Evolutionary conservation across 2,888 invertebrate species (phyloP).

Genomic region (Cheilosia vulpina): DNA sequence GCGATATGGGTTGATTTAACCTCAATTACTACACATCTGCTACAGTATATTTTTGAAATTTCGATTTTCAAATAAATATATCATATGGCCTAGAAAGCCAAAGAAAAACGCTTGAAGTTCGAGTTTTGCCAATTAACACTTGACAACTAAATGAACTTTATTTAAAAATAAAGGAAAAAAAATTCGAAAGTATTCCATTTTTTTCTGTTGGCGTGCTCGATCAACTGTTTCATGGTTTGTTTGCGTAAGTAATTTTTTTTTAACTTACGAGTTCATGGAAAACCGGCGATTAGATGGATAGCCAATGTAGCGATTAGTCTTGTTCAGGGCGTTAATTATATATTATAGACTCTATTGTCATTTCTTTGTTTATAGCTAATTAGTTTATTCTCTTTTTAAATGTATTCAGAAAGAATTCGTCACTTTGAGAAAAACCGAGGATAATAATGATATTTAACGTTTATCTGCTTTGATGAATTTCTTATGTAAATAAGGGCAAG

Average conservation of each 20-base stretch:
- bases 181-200: slow-evolving; percentile 30
- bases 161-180: slow-evolving; percentile 43
- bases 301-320: slow-evolving; percentile 25
- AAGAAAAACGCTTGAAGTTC: slow-evolving; percentile 62
- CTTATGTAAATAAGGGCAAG: not conserved
- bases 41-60: slow-evolving; percentile 11
- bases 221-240: slow-evolving; percentile 68
- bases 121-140: slow-evolving; percentile 73
- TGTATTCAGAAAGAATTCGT: too few relatives aligned
- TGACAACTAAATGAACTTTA: slow-evolving; percentile 66
- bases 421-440: too few relatives aligned
- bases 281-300: slow-evolving; percentile 23
- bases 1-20: slow-evolving; percentile 47
- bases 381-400: not conserved
- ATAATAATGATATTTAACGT: not conserved
- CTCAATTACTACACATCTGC: slow-evolving; percentile 30
- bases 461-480: not conserved
- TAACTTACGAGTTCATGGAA: slow-evolving; percentile 5
- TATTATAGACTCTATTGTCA: not conserved
- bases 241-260: slow-evolving; percentile 49
- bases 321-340: slow-evolving; percentile 48
- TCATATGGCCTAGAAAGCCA: slow-evolving; percentile 63
- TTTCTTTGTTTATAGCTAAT: slow-evolving; percentile 9
- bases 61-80: slow-evolving; percentile 31
- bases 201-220: slow-evolving; percentile 29